phyloP scores from a whole-genome alignment of 2,113 vertebrate genomes.

The Leucosticte australis region DNA sequence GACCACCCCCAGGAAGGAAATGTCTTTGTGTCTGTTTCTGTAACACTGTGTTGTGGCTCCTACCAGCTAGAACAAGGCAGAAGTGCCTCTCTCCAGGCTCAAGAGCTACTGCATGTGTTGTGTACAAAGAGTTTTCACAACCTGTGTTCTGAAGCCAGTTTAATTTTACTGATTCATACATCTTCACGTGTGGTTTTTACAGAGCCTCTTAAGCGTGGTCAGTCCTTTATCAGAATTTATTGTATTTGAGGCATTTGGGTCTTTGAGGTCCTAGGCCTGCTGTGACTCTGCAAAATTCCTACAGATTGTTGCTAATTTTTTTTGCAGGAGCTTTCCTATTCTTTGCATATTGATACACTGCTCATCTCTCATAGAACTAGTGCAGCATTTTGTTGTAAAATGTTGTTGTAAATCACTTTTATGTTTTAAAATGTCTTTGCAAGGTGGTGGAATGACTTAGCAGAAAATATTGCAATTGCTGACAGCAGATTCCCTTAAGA shows the following conservation, averaged over 20 bases:
- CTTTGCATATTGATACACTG: background rate
- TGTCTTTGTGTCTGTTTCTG: background rate
- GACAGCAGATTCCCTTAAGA: conserved; percentile 1
- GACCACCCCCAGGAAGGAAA: background rate
- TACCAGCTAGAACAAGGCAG: background rate
- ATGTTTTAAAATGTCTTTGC: conserved; percentile 36
- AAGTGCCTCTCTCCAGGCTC: background rate
- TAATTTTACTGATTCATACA: background rate
- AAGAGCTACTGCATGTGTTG: background rate
- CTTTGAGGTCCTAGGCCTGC: background rate
- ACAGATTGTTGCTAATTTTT: background rate
- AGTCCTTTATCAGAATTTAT: background rate
- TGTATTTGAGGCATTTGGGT: background rate
- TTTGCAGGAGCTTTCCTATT: background rate
- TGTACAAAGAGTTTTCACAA: background rate
- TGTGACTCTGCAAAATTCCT: background rate
- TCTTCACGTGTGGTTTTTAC: background rate
- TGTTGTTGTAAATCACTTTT: conserved; percentile 38
- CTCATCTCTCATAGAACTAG: background rate
- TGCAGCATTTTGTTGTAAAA: conserved; percentile 23
- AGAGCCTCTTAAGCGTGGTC: background rate
- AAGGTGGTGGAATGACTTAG: conserved; percentile 56
- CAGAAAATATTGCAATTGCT: conserved; percentile 43
- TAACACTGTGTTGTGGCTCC: background rate
- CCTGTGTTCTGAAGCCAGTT: background rate